Evolutionary conservation across 2,888 invertebrate species (phyloP).

Genomic region (Taphrorychus bicolor): DNA sequence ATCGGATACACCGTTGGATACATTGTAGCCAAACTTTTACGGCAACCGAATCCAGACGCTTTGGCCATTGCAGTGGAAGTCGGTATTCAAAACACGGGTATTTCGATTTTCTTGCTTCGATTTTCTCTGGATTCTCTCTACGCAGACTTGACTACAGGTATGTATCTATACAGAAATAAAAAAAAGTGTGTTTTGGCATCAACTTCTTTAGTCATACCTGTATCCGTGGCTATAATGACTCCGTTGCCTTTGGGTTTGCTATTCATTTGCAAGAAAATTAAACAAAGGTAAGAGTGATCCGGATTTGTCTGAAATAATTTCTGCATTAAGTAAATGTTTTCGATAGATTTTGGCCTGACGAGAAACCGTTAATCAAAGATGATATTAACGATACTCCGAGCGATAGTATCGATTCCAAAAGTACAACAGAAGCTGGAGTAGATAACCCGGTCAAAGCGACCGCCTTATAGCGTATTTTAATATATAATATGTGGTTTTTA

Average conservation of each 20-base stretch:
- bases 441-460: background rate
- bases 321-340: background rate
- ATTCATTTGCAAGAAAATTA: constrained; percentile 63
- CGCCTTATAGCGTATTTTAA: too few species aligned
- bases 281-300: constrained; percentile 56
- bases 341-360: background rate
- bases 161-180: background rate
- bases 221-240: constrained; percentile 92
- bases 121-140: constrained; percentile 84
- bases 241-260: constrained; percentile 75
- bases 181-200: background rate
- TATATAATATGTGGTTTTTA: too few species aligned
- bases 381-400: background rate
- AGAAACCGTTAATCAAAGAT: background rate
- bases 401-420: background rate
- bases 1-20: constrained; percentile 79
- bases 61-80: constrained; percentile 91
- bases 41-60: constrained; percentile 71
- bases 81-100: constrained; percentile 92
- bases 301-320: background rate
- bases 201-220: constrained; percentile 81
- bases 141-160: constrained; percentile 86
- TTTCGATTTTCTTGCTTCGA: constrained; percentile 85
- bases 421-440: background rate
- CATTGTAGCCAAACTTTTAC: constrained; percentile 65